A percentile compares a stretch with the other conserved stretches of the same genome.
These are phyloP conservation scores for Drosophila micromelanica DNA, from an alignment of 1,140 invertebrate genomes.

Conservation along the genomic window DNA sequence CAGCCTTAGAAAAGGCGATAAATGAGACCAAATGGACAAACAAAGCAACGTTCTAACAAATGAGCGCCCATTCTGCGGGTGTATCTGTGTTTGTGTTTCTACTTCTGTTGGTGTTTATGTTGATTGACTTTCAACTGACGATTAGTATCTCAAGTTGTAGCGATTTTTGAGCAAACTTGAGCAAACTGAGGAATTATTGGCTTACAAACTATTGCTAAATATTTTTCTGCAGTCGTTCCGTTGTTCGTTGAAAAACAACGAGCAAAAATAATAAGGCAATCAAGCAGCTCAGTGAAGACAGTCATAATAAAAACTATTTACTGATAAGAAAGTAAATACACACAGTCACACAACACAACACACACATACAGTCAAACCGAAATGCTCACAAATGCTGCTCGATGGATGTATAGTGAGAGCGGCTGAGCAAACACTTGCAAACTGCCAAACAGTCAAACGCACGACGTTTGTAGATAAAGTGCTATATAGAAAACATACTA, in stretches of 20 bases:
- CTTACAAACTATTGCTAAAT: constrained; percentile 17
- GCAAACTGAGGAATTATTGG: not conserved
- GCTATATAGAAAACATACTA: constrained; percentile 54
- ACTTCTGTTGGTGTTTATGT: not conserved
- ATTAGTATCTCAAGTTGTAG: constrained; percentile 42
- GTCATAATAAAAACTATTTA: constrained; percentile 75
- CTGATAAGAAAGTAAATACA: constrained; percentile 65
- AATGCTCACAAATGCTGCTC: constrained; percentile 5
- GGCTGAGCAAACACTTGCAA: constrained; percentile 79
- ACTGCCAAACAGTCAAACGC: constrained; percentile 46
- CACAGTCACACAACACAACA: constrained; percentile 8
- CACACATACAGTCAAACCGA: constrained; percentile 1
- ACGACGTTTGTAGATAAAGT: constrained; percentile 70
- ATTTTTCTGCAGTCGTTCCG: constrained; percentile 12
- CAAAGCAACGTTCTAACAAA: constrained; percentile 54
- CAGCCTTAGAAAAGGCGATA: constrained; percentile 55
- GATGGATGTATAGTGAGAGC: constrained; percentile 37
- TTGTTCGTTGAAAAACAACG: constrained; percentile 23
- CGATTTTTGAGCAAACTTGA: constrained; percentile 3
- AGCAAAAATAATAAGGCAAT: constrained; percentile 56
- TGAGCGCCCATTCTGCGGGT: constrained; percentile 17
- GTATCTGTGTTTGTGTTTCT: constrained; percentile 1
- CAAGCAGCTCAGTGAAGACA: constrained; percentile 33
- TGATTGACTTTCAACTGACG: constrained; percentile 10
- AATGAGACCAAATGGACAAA: constrained; percentile 63